phyloP scores from a whole-genome alignment of 2,797 vertebrate species.

The Bucorvus abyssinicus region DNA sequence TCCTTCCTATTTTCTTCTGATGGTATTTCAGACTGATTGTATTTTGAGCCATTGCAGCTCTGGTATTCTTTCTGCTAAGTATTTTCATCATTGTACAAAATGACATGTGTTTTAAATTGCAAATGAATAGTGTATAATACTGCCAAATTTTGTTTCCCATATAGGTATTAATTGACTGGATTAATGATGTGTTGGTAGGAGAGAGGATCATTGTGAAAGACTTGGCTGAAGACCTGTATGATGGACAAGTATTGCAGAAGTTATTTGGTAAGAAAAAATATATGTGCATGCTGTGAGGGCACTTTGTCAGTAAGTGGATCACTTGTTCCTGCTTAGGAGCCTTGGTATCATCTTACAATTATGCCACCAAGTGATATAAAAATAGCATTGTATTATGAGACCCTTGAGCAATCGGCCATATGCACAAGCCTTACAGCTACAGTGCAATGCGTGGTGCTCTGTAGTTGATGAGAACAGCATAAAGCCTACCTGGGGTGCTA shows the following conservation, averaged over 20 bases:
- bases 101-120: slow-evolving; percentile 46
- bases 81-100: not conserved
- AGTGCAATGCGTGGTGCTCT: not conserved
- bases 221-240: slow-evolving; percentile 95
- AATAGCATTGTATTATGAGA: slow-evolving; percentile 28
- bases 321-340: slow-evolving; percentile 16
- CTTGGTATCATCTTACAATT: slow-evolving; percentile 28
- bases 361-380: slow-evolving; percentile 42
- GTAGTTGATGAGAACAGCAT: slow-evolving; percentile 21
- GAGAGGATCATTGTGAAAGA: slow-evolving; percentile 99
- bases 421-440: not conserved
- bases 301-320: slow-evolving; percentile 32
- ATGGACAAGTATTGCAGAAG: slow-evolving; percentile 98
- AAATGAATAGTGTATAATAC: slow-evolving; percentile 42
- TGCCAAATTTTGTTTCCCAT: slow-evolving; percentile 48
- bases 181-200: slow-evolving; percentile 95
- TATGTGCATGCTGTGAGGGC: not conserved
- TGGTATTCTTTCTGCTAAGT: not conserved
- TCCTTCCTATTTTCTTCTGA: not conserved
- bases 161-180: slow-evolving; percentile 98
- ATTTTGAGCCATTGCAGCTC: not conserved
- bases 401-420: slow-evolving; percentile 5
- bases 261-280: slow-evolving; percentile 87
- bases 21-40: not conserved
- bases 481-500: slow-evolving; percentile 33